Base-by-base conservation (phyloP, 1,140 invertebrate species). In the Conus ventricosus region DNA sequence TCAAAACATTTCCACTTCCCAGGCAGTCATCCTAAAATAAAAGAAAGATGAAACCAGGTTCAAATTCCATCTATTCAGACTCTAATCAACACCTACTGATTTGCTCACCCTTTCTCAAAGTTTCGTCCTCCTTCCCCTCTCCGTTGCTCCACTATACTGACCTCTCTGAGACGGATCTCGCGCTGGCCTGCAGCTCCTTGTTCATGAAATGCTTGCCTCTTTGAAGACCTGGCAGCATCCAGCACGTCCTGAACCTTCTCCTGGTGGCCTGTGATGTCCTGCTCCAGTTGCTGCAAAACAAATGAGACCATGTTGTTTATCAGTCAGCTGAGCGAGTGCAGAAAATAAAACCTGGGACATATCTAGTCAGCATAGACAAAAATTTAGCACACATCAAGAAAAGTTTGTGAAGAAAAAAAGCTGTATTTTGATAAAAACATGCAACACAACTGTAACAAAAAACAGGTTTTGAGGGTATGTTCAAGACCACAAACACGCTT, bases 151-250 rank as follows among this genome's bases (percentile, higher is more conserved):
- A 39, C 39, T 39, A 39, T 39, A 80, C 76, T 80, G 23, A 98
- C 95, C 93, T 93, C 25, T 94, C 94, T 13, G 90, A 87, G 53
- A 93, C 91, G 67, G 97, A 96, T 87, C 96, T 95, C 90, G 97
- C 96, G 95, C 99, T 99, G 25, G 97, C 95, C 88, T 97, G 97
- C 88, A 99, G 99, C 92, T 98, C 98, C 85, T 99, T 98, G 0
- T 98, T 97, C 96, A 99, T 98, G 95, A 99, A 99, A 95, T 99
- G 99, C 20, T 98, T 98, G 96, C 96, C 92, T 98, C 97, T 23
- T 98, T 97, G 95, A 99, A 99, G 92, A 98, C 97, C 88, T 97
- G 97, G 98, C 98, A 71, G 98, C 97, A 86, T 97, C 96, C 67
- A 97, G 96, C 84, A 99, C 97, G 87, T 97, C 97, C 87, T 99